Percentiles rank a stretch among this genome's conserved stretches.
phyloP scores from a whole-genome alignment of 2,797 vertebrate species.

The Rhadinocentrus ornatus region DNA sequence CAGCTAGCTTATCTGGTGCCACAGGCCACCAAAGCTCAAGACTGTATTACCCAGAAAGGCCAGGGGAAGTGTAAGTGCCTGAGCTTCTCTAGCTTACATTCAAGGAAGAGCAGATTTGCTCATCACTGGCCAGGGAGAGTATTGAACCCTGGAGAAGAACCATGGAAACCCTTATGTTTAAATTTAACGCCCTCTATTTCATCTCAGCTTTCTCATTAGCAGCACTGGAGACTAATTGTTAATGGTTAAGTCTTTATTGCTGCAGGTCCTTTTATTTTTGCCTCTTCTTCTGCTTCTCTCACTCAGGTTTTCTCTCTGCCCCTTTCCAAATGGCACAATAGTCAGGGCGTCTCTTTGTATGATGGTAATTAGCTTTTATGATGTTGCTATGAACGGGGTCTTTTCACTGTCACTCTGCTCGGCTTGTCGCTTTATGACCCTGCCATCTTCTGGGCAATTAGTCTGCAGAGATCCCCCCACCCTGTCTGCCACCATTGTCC shows the following conservation, averaged over 20 bases:
- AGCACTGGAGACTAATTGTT: conserved; percentile 92
- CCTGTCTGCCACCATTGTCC: conserved; percentile 22
- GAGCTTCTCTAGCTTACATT: conserved; percentile 63
- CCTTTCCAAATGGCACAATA: conserved; percentile 88
- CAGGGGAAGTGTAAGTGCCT: conserved; percentile 42
- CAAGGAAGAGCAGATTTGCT: conserved; percentile 75
- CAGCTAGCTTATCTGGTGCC: conserved; percentile 30
- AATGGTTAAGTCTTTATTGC: conserved; percentile 90
- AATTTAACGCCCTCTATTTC: conserved; percentile 88
- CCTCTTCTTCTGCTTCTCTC: conserved; percentile 23
- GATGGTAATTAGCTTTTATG: conserved; percentile 96
- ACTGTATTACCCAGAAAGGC: conserved; percentile 69
- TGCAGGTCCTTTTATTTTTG: conserved; percentile 77
- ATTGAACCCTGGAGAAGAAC: conserved; percentile 83
- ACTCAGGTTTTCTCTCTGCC: conserved; percentile 64
- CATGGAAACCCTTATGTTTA: conserved; percentile 84
- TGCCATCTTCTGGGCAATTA: conserved; percentile 86
- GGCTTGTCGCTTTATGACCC: conserved; percentile 82
- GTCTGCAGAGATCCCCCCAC: conserved; percentile 51
- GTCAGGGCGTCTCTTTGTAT: conserved; percentile 84
- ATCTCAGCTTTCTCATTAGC: conserved; percentile 89
- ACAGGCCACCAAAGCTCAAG: conserved; percentile 48
- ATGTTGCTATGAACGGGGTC: conserved; percentile 84
- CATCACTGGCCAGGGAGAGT: conserved; percentile 83
- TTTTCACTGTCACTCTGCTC: conserved; percentile 83